Percentiles rank a stretch among this genome's conserved stretches.
phyloP scores from a whole-genome alignment of 2,888 invertebrate genomes.

The Ferrisia virgata region DNA sequence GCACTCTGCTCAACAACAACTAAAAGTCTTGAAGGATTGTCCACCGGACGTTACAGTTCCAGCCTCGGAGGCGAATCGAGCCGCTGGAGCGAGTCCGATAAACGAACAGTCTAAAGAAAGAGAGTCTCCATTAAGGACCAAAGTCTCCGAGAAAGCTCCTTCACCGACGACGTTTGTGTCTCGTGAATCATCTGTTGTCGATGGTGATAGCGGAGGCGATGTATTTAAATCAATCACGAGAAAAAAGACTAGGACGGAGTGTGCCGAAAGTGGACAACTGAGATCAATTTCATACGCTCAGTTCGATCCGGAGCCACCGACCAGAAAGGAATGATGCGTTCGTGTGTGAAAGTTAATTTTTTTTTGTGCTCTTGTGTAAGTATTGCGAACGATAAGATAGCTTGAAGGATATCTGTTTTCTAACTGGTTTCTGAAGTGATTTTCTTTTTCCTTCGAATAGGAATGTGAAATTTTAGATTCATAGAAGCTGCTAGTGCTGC shows the following conservation, averaged over 20 bases:
- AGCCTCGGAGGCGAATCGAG: not conserved
- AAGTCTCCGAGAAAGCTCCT: not conserved
- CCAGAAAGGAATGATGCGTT: not conserved
- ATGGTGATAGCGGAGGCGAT: not conserved
- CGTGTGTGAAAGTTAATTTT: not conserved
- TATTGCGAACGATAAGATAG: too few species aligned
- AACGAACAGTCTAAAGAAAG: not conserved
- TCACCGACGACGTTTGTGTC: not conserved
- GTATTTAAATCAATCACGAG: not conserved
- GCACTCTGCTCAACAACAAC: not conserved
- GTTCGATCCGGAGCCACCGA: not conserved
- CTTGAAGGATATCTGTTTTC: too few species aligned
- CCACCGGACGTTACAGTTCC: not conserved
- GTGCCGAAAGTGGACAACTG: constrained; percentile 27
- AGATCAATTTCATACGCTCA: not conserved
- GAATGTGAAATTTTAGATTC: not conserved
- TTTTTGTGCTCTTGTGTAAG: not conserved
- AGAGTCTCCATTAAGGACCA: not conserved
- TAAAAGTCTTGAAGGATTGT: not conserved
- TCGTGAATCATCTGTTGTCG: not conserved
- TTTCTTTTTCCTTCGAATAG: not conserved
- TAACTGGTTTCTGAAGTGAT: too few species aligned
- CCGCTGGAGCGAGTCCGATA: not conserved
- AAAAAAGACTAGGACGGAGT: constrained; percentile 28
- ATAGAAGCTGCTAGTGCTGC: not conserved